These are phyloP conservation scores for Nibea albiflora DNA, from an alignment of 2,113 vertebrate genomes.

Conservation along the genomic window DNA sequence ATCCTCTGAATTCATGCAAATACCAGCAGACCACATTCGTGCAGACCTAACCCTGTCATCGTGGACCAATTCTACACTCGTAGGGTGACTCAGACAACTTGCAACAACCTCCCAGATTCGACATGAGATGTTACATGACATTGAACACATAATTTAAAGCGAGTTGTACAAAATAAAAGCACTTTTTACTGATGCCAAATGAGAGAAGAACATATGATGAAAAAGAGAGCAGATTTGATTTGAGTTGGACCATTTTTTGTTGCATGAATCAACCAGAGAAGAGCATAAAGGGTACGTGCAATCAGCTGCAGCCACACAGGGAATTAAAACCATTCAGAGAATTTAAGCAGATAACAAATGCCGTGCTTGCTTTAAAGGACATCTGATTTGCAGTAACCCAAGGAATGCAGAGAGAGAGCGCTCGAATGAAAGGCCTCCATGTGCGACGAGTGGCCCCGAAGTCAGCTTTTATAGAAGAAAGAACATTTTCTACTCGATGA, in stretches of 20 bases:
- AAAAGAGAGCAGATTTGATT: background rate
- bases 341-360: constrained; percentile 13
- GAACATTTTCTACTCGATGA: constrained; percentile 64
- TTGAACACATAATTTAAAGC: background rate
- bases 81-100: constrained; percentile 20
- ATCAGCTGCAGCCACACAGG: background rate
- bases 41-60: constrained; percentile 37
- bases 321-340: constrained; percentile 15
- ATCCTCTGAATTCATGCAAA: constrained; percentile 27
- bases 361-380: background rate
- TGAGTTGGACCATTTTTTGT: background rate
- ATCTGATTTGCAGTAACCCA: constrained; percentile 29
- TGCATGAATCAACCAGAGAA: constrained; percentile 16
- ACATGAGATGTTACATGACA: background rate
- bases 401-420: constrained; percentile 36
- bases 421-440: constrained; percentile 43
- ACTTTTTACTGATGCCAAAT: background rate
- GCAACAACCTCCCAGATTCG: constrained; percentile 3
- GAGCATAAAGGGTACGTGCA: background rate
- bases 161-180: background rate
- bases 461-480: constrained; percentile 44
- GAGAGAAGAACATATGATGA: background rate
- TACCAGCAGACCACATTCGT: constrained; percentile 35
- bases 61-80: background rate
- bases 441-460: constrained; percentile 24